Conservation (phyloP, 2,797 vertebrate species). For the Schizopygopsis pylzovi region DNA sequence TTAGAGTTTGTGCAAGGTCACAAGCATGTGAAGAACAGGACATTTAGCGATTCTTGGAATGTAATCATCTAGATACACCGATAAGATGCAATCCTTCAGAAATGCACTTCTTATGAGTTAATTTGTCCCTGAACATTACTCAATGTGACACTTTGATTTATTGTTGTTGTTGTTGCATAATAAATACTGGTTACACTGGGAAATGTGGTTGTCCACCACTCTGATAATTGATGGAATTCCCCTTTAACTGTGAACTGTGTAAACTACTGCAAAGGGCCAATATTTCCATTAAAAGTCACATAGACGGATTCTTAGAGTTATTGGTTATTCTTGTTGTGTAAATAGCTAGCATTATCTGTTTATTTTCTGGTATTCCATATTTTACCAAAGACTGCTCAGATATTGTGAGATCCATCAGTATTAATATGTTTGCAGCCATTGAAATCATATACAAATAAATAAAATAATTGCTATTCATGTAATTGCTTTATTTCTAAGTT, state of each 20-base stretch:
- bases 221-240: background rate
- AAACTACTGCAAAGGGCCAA: background rate
- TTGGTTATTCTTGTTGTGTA: background rate
- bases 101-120: conserved; percentile 19
- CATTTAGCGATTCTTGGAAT: conserved; percentile 49
- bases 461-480: background rate
- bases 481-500: background rate
- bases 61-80: conserved; percentile 34
- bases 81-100: conserved; percentile 49
- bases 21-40: conserved; percentile 30
- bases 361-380: background rate
- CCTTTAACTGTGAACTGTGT: background rate
- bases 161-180: background rate
- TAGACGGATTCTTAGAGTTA: background rate
- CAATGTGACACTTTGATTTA: conserved; percentile 30
- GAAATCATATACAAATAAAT: background rate
- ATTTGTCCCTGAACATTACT: conserved; percentile 42
- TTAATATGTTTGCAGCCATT: background rate
- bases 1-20: conserved; percentile 20
- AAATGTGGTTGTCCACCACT: background rate
- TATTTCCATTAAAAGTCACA: background rate
- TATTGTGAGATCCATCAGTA: background rate
- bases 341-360: background rate
- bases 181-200: conserved; percentile 26
- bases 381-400: background rate